phyloP scores from a whole-genome alignment of 1,140 invertebrate species.

The Ectropis grisescens region DNA sequence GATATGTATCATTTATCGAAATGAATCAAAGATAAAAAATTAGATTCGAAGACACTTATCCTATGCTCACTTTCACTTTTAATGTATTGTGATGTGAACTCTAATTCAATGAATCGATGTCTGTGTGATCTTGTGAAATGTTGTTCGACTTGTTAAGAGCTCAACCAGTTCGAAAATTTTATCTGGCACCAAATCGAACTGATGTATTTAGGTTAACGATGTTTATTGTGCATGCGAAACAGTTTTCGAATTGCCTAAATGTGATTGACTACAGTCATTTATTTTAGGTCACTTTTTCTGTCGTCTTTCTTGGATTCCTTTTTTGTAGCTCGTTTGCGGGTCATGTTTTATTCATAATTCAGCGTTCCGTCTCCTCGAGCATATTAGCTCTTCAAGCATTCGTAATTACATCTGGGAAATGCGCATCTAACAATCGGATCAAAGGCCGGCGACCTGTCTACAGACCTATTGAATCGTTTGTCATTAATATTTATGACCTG shows the following conservation, averaged over 20 bases:
- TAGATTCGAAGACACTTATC: too few relatives aligned
- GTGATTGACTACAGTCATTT: conserved; percentile 15
- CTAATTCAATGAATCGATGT: conserved; percentile 4
- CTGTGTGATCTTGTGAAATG: conserved; percentile 2
- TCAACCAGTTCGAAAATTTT: conserved; percentile 11
- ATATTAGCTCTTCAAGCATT: conserved; percentile 36
- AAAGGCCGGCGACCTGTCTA: conserved; percentile 48
- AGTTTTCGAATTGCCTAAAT: conserved; percentile 12
- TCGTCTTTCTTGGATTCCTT: conserved; percentile 3
- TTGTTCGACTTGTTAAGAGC: conserved; percentile 8
- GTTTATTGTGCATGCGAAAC: conserved; percentile 19
- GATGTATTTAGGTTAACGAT: conserved; percentile 27
- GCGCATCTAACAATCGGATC: conserved; percentile 53
- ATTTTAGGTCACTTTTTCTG: conserved; percentile 15
- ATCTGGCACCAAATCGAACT: conserved; percentile 9
- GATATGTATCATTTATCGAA: too few relatives aligned
- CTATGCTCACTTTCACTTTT: conserved; percentile 11
- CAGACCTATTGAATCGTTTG: conserved; percentile 41
- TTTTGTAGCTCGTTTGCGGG: conserved; percentile 6
- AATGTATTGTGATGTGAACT: conserved; percentile 6
- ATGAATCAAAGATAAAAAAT: too few relatives aligned
- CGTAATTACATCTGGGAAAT: conserved; percentile 47
- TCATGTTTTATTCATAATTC: conserved; percentile 36
- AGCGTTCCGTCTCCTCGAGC: conserved; percentile 21
- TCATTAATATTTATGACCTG: conserved; percentile 59